Base-by-base conservation (phyloP, 2,797 vertebrate genomes). In the Cossypha dichroa region DNA sequence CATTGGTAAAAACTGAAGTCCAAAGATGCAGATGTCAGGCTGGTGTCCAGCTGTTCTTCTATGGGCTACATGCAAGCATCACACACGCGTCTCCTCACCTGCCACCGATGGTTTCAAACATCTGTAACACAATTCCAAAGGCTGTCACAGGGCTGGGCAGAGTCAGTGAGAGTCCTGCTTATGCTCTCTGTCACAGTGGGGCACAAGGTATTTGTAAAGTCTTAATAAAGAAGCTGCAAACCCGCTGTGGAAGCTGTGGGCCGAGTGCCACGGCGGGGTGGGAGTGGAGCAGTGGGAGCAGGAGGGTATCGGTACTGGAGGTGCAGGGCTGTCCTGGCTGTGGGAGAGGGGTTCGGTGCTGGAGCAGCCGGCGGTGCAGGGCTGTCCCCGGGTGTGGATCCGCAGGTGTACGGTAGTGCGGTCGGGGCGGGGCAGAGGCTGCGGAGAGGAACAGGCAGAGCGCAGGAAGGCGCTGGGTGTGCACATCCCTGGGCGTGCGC, bases 81-180 rank as follows among this genome's bases (percentile, higher is more conserved):
- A 29, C 48, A 43, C n/a, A 43, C 7, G 1, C 2, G 0, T 63
- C 20, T 11, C 38, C 38, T 54, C 49, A 31, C 4, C 41, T 46
- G n/a, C n/a, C 54, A 41, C 19, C 36, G 12, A 26, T n/a, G 29
- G 16, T 40, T n/a, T 67, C 64, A 67, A 22, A 67, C 64, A 67
- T 36, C 25, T 1, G 1, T 38, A 31, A 59, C 38, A 33, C 68
- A 28, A 20, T 54, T 33, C 68, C 68, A 72, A 55, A 43, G 25
- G n/a, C 52, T 34, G n/a, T 28, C 38, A 31, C 9, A n/a, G 18
- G 40, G 18, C 68, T 55, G 51, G 20, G 52, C 51, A 34, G 17
- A 20, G 49, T 16, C 22, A 15, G 1, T 28, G 68, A 68, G 43
- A 5, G 43, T 45, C 11, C 29, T 31, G 15, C 16, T 25, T 23